Conservation (phyloP, 2,888 invertebrate genomes). For the Trissoscelio sp. region DNA sequence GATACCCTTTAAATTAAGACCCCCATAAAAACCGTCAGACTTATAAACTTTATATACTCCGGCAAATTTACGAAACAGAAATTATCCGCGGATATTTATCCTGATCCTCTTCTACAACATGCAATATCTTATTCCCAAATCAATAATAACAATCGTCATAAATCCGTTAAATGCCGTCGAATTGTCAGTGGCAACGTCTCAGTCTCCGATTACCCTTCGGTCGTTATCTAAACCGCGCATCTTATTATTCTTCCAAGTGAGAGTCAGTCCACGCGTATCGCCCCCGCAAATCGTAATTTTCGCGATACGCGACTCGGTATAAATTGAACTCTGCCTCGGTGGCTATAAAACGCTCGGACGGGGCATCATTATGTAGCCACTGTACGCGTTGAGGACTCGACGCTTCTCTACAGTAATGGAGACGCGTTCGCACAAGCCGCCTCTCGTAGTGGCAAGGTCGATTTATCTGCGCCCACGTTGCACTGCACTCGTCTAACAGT, state of each 20-base stretch:
- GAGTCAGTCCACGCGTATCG: conserved; percentile 46
- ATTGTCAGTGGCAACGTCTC: conserved; percentile 43
- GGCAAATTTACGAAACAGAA: conserved; percentile 31
- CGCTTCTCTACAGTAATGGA: conserved; percentile 74
- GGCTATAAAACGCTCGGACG: conserved; percentile 70
- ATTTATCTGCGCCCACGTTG: conserved; percentile 79
- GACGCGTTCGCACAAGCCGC: conserved; percentile 79
- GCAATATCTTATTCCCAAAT: conserved; percentile 37
- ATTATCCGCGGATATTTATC: conserved; percentile 23
- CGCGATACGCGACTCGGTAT: conserved; percentile 62
- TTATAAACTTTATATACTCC: conserved; percentile 24
- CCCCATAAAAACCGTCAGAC: not conserved
- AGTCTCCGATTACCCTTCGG: conserved; percentile 44
- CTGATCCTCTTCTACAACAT: not conserved
- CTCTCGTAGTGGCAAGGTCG: conserved; percentile 78
- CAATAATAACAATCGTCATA: conserved; percentile 45
- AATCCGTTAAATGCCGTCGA: conserved; percentile 35
- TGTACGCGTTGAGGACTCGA: conserved; percentile 67
- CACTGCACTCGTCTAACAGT: conserved; percentile 45
- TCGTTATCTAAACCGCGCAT: conserved; percentile 45
- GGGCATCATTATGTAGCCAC: conserved; percentile 73
- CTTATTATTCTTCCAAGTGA: conserved; percentile 56
- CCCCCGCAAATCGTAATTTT: conserved; percentile 64
- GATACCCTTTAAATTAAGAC: conserved; percentile 2
- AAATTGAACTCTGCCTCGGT: conserved; percentile 68